These are phyloP conservation scores for Hystrix cristata DNA, from an alignment of 2,113 vertebrate species.

Conservation along the genomic window DNA sequence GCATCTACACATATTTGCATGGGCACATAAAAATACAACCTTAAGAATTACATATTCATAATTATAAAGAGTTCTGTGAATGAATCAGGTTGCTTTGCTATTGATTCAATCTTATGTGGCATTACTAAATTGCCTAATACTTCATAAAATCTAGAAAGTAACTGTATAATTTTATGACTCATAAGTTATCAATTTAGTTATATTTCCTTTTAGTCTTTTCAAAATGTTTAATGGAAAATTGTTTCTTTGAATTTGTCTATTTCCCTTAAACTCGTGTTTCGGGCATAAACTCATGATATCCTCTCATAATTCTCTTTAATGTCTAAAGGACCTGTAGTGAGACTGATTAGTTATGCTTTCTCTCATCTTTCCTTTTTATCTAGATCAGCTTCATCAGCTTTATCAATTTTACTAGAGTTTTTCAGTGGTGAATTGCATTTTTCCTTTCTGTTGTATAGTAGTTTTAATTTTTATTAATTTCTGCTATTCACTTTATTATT, in stretches of 20 bases:
- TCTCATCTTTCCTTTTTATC: not conserved
- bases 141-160: constrained; percentile 11
- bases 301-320: not conserved
- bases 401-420: not conserved
- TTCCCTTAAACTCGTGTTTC: not conserved
- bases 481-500: not conserved
- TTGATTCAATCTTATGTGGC: not conserved
- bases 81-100: not conserved
- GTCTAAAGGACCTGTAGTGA: not conserved
- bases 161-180: not conserved
- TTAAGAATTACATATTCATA: not conserved
- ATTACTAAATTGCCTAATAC: constrained; percentile 1
- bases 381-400: not conserved
- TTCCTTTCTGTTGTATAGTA: not conserved
- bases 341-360: not conserved
- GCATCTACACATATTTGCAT: not conserved
- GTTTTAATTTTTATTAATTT: constrained; percentile 29
- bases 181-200: not conserved
- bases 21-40: not conserved
- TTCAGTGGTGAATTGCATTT: not conserved
- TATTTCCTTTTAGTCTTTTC: not conserved
- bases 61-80: not conserved
- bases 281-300: not conserved
- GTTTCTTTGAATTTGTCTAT: not conserved
- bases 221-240: not conserved